These are phyloP conservation scores for Hydriomena furcata DNA, from an alignment of 2,888 invertebrate genomes.

Conservation along the genomic window DNA sequence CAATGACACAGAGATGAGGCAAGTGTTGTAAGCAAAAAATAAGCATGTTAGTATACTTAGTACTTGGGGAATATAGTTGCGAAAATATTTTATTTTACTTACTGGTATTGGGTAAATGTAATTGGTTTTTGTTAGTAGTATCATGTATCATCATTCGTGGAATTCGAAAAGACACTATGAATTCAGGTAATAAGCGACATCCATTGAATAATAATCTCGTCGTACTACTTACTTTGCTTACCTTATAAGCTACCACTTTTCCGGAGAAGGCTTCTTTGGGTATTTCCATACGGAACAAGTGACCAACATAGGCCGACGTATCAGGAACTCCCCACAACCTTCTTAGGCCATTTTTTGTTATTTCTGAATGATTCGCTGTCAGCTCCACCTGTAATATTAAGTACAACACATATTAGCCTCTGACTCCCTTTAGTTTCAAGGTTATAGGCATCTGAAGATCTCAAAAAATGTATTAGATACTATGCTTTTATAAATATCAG, in stretches of 20 bases:
- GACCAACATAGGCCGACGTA: constrained; percentile 87
- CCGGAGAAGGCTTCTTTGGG: constrained; percentile 89
- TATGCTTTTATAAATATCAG: no score
- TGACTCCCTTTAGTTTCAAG: no score
- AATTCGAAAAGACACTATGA: not conserved
- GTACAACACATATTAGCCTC: no score
- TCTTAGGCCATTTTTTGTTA: constrained; percentile 78
- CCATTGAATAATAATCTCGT: constrained; percentile 3
- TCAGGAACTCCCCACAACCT: constrained; percentile 85
- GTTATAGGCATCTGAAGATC: no score
- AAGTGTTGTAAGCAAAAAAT: not conserved
- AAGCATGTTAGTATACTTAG: no score
- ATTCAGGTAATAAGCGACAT: not conserved
- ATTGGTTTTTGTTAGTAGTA: no score
- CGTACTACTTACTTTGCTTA: constrained; percentile 54
- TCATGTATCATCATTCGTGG: no score
- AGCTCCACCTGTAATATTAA: constrained; percentile 73
- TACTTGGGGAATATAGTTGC: no score
- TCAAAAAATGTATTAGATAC: no score
- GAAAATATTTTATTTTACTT: no score
- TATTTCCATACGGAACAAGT: constrained; percentile 88
- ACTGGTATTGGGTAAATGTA: no score
- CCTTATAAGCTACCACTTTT: constrained; percentile 87
- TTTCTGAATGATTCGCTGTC: constrained; percentile 75
- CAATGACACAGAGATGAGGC: not conserved